Percentiles rank a stretch among this genome's conserved stretches.
Evolutionary conservation across 2,113 vertebrate genomes (phyloP).

Genomic region (Spermophilus dauricus): DNA sequence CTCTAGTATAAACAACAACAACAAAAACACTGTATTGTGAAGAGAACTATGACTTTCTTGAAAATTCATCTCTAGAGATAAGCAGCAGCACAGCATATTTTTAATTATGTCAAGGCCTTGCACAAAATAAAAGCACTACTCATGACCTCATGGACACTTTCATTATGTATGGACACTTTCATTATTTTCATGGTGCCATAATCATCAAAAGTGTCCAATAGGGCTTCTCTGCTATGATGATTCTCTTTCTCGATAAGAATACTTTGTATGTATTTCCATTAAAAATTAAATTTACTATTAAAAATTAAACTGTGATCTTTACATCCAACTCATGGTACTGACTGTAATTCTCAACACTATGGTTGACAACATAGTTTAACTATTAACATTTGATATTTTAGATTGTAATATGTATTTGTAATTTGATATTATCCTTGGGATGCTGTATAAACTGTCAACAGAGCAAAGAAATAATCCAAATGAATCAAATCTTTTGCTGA

Average conservation of each 20-base stretch:
- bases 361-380: background rate
- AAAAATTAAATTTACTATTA: background rate
- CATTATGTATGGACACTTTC: too few species aligned
- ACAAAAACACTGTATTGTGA: background rate
- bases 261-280: background rate
- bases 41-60: background rate
- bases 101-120: background rate
- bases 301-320: background rate
- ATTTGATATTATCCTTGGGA: constrained; percentile 74
- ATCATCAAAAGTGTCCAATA: background rate
- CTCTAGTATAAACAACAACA: too few species aligned
- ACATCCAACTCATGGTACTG: background rate
- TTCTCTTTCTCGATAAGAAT: background rate
- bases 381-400: background rate
- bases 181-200: background rate
- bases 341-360: background rate
- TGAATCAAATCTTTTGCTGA: constrained; percentile 78
- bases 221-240: background rate
- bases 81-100: background rate
- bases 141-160: background rate
- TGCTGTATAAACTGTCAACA: constrained; percentile 70
- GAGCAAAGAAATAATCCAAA: constrained; percentile 74
- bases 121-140: background rate
- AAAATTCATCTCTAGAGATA: background rate
- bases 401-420: constrained; percentile 31